Evolutionary conservation across 2,797 vertebrate genomes (phyloP).

Genomic region (Melopsittacus undulatus): DNA sequence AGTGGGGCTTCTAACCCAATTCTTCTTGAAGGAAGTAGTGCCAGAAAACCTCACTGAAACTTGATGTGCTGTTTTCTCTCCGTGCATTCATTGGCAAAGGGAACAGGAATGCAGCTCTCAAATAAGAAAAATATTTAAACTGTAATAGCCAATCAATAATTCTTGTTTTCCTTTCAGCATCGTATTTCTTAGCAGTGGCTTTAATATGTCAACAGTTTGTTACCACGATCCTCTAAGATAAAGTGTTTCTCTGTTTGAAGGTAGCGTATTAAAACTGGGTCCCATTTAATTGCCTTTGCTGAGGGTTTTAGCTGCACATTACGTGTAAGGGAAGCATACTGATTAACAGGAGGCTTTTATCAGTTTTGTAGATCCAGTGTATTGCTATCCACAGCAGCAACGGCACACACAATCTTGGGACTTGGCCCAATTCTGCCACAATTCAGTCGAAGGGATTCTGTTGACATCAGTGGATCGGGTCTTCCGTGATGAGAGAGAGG

Average conservation of each 20-base stretch:
- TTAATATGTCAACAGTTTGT: conserved; percentile 27
- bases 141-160: conserved; percentile 17
- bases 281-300: conserved; percentile 17
- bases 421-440: conserved; percentile 54
- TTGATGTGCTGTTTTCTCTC: background rate
- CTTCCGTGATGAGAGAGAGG: background rate
- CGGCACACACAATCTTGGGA: conserved; percentile 27
- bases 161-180: conserved; percentile 11
- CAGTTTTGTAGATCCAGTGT: background rate
- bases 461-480: conserved; percentile 11
- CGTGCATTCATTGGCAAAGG: background rate
- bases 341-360: background rate
- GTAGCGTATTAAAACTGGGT: background rate
- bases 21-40: background rate
- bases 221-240: background rate
- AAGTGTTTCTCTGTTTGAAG: background rate
- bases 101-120: background rate
- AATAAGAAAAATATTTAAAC: conserved; percentile 26
- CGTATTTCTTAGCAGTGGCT: background rate
- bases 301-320: background rate
- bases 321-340: background rate
- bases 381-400: background rate
- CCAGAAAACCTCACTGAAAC: background rate
- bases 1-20: background rate
- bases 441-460: conserved; percentile 44